Base-by-base conservation (phyloP, 1,140 invertebrate genomes). In the Leptinotarsa lineolata region DNA sequence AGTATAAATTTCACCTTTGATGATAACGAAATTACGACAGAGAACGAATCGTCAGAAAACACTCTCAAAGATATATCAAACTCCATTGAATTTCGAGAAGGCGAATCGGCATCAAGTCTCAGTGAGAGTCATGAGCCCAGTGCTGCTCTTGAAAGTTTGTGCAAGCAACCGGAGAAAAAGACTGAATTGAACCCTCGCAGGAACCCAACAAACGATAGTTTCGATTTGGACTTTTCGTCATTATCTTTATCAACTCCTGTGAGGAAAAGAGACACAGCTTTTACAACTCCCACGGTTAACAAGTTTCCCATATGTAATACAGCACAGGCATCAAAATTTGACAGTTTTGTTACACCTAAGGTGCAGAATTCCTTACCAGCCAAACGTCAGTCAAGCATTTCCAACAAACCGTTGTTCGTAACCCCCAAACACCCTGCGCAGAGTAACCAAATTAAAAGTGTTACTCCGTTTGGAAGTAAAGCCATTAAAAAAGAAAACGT, bases 221-320 rank as follows among this genome's bases (percentile, higher is more conserved):
- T 77, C 48, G 68, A 77, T 65, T 68, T 77, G 54, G 76, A 77
- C 65, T 72, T 77, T 59, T 75, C 73, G 54, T 60, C 71, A 3
- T 59, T 77, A 61, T 64, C 73, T 4, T 20, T 77, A 24, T 46
- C 24, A 30, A 77, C 76, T 15, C 76, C 76, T 18, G 44, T 68
- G 12, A 77, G 73, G 24, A 67, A 70, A 54, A 65, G 44, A 22
- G 71, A 70, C 15, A 6, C 39, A 21, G 15, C 39, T 39, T 58
- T 15, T 15, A n/a, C 22, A 12, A 58, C 22, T 22, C 48, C 18
- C 2, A 58, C 15, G 12, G 20, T 45, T 4, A 16, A 54, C 16
- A 54, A 21, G 16, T 12, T 3, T 18, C 46, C 18, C 48, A 6
- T 22, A 20, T 54, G 48, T 22, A 2, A 4, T n/a, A 24, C 58